Conservation (phyloP, 2,113 vertebrate genomes). For the Aphyosemion australe region DNA sequence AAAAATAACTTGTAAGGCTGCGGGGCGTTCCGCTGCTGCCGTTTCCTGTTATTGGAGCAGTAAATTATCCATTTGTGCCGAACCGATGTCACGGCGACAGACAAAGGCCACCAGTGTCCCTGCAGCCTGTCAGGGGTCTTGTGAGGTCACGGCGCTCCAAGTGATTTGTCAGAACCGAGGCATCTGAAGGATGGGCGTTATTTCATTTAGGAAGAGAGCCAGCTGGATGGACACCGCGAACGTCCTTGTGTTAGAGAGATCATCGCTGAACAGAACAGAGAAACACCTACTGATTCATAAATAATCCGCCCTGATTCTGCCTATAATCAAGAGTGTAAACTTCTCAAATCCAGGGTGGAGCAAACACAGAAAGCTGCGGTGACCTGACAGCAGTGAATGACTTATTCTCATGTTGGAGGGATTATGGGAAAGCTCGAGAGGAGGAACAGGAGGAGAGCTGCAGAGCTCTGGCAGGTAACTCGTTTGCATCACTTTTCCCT, state of each 20-base stretch:
- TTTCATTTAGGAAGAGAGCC: conserved; percentile 8
- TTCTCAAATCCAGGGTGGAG: conserved; percentile 29
- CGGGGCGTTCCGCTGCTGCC: not conserved
- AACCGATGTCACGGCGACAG: not conserved
- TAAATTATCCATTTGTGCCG: not conserved
- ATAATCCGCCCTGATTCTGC: no score
- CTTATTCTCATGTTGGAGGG: conserved; percentile 48
- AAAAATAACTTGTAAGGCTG: not conserved
- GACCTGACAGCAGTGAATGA: conserved; percentile 48
- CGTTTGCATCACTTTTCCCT: not conserved
- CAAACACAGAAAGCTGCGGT: conserved; percentile 33
- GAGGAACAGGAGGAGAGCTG: conserved; percentile 18
- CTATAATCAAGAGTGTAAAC: conserved; percentile 1
- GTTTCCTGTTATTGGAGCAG: not conserved
- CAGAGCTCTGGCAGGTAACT: conserved; percentile 27
- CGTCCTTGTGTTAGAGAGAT: conserved; percentile 52
- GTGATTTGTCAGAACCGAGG: conserved; percentile 49
- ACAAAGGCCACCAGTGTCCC: not conserved
- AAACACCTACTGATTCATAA: not conserved
- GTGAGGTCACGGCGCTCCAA: conserved; percentile 46
- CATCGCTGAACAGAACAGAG: conserved; percentile 31
- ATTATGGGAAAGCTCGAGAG: conserved; percentile 30
- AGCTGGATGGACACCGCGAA: conserved; percentile 36
- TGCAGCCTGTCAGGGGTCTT: conserved; percentile 32
- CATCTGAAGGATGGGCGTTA: conserved; percentile 47